These are phyloP conservation scores for Drosophila tani DNA, from an alignment of 1,140 invertebrate genomes.

Conservation along the genomic window DNA sequence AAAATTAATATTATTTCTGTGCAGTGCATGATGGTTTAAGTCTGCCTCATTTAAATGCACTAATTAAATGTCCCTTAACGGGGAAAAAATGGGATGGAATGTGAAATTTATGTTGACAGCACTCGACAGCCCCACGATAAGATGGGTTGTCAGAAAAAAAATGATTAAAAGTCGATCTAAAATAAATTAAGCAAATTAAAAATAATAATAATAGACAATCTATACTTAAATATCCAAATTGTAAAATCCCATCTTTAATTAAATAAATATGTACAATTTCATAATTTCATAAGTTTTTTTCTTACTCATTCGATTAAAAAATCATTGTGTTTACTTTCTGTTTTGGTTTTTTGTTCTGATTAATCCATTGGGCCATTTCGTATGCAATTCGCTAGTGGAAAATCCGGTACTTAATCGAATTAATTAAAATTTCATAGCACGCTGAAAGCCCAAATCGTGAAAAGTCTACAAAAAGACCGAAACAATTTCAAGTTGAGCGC, in stretches of 20 bases:
- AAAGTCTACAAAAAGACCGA: constrained; percentile 47
- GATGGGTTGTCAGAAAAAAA: background rate
- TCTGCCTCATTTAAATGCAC: constrained; percentile 42
- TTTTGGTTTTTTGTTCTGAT: constrained; percentile 24
- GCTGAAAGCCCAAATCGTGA: constrained; percentile 37
- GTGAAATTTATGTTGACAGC: constrained; percentile 2
- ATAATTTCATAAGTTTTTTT: background rate
- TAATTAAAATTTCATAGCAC: constrained; percentile 75
- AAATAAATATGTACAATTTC: background rate
- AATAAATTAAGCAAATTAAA: too few species aligned
- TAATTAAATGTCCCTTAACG: constrained; percentile 52
- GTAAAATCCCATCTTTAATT: background rate
- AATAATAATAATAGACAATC: too few species aligned
- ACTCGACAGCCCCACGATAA: background rate
- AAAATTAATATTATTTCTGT: constrained; percentile 15
- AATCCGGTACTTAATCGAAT: constrained; percentile 72
- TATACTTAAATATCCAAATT: background rate
- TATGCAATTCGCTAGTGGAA: constrained; percentile 40
- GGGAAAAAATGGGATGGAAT: constrained; percentile 1
- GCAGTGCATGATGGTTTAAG: constrained; percentile 20
- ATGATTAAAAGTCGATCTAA: too few species aligned
- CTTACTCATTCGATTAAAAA: constrained; percentile 12
- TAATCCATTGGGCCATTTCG: constrained; percentile 47
- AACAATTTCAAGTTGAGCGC: constrained; percentile 63
- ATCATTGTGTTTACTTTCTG: constrained; percentile 24